Evolutionary conservation across 2,113 vertebrate species (phyloP).

Genomic region (Osmerus eperlanus): DNA sequence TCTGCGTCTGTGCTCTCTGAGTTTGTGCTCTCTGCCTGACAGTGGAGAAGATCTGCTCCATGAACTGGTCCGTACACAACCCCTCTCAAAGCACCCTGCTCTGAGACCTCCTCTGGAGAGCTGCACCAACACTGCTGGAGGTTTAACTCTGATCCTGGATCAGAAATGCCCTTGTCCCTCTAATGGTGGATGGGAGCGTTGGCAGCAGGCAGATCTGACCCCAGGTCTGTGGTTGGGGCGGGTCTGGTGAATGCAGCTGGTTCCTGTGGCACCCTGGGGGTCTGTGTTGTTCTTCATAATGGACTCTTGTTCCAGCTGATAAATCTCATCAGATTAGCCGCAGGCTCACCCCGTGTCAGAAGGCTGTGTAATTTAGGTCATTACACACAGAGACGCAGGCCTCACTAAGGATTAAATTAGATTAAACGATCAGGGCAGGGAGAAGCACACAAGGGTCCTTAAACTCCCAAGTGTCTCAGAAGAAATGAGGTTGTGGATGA

Average conservation of each 20-base stretch:
- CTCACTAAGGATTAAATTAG: slow-evolving; percentile 28
- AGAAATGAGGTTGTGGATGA: too few relatives aligned
- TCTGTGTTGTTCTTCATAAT: slow-evolving; percentile 17
- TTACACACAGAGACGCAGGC: slow-evolving; percentile 26
- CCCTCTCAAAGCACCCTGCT: too few relatives aligned
- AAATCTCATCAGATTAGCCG: slow-evolving; percentile 31
- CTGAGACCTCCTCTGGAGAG: too few relatives aligned
- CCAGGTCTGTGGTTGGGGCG: too few relatives aligned
- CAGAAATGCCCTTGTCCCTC: not conserved
- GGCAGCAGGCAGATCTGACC: not conserved
- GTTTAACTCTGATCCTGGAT: too few relatives aligned
- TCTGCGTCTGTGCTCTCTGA: too few relatives aligned
- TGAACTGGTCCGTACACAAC: too few relatives aligned
- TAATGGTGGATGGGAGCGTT: not conserved
- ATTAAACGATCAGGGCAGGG: slow-evolving; percentile 37
- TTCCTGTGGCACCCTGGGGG: slow-evolving; percentile 7
- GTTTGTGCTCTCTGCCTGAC: too few relatives aligned
- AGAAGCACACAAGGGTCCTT: slow-evolving; percentile 17
- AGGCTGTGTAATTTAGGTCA: slow-evolving; percentile 16
- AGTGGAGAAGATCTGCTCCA: too few relatives aligned
- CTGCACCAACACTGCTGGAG: too few relatives aligned
- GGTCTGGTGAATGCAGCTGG: not conserved
- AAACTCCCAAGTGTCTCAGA: not conserved
- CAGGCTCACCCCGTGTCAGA: not conserved
- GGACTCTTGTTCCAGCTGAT: slow-evolving; percentile 7